phyloP scores from a whole-genome alignment of 2,113 vertebrate genomes.

The Bungarus multicinctus region DNA sequence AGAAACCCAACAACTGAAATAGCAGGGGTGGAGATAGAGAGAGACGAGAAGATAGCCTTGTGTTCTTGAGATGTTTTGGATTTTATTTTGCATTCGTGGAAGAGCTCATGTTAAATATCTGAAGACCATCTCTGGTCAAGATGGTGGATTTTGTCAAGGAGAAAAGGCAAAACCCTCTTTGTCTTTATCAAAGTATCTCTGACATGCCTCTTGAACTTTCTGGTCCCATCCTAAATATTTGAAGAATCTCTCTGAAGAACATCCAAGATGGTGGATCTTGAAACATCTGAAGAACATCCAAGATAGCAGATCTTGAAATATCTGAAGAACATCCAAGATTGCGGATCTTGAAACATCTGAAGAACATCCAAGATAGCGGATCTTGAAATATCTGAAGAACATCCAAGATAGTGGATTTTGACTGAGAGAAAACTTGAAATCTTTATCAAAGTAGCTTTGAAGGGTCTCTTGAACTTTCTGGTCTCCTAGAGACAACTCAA shows the following conservation, averaged over 20 bases:
- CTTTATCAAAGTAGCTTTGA: neutral
- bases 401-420: neutral
- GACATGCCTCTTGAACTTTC: neutral
- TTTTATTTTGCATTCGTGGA: too few relatives aligned
- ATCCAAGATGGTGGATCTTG: too few relatives aligned
- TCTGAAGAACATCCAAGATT: neutral
- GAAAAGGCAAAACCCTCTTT: neutral
- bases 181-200: neutral
- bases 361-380: neutral
- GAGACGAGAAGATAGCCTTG: too few relatives aligned
- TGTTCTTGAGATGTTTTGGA: too few relatives aligned
- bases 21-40: neutral
- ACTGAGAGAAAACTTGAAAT: neutral
- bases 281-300: too few relatives aligned
- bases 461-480: neutral
- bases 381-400: neutral
- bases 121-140: neutral
- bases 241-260: too few relatives aligned
- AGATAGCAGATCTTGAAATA: neutral
- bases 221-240: neutral
- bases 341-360: neutral
- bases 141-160: neutral
- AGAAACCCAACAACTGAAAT: neutral
- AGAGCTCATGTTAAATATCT: neutral
- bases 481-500: neutral